phyloP scores from a whole-genome alignment of 92 coral and sea anemone species.

The Blastomussa wellsi region DNA sequence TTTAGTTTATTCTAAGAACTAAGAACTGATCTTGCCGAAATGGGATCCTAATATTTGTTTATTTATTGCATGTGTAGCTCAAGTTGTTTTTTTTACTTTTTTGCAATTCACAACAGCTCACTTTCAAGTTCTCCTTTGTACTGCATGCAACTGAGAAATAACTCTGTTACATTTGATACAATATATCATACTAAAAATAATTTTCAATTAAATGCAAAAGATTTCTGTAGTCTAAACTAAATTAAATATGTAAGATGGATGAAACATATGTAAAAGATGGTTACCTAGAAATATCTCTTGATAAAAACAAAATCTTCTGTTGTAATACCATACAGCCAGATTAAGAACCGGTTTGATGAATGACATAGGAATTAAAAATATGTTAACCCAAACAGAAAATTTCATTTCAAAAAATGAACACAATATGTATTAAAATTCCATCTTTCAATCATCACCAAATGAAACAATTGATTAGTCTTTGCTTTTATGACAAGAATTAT shows the following conservation, averaged over 20 bases:
- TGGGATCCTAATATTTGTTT: constrained; percentile 5
- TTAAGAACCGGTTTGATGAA: neutral
- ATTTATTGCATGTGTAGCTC: constrained; percentile 6
- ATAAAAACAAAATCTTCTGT: neutral
- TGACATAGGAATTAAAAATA: neutral
- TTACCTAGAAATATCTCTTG: neutral
- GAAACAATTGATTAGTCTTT: neutral
- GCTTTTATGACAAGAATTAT: neutral
- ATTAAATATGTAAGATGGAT: constrained; percentile 18
- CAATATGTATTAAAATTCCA: neutral
- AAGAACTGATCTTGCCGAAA: neutral
- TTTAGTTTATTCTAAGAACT: neutral
- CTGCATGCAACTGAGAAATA: neutral
- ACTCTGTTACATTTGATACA: neutral
- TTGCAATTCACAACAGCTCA: neutral
- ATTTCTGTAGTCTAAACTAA: neutral
- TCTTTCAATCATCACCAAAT: neutral
- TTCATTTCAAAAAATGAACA: neutral
- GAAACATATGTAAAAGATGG: neutral
- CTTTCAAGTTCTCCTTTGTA: neutral
- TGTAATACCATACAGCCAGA: neutral
- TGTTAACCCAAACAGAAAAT: constrained; percentile 9
- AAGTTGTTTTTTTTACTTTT: neutral
- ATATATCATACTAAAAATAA: neutral
- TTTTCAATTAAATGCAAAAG: neutral